phyloP scores from a whole-genome alignment of 2,797 vertebrate genomes.

The Etheostoma perlongum region DNA sequence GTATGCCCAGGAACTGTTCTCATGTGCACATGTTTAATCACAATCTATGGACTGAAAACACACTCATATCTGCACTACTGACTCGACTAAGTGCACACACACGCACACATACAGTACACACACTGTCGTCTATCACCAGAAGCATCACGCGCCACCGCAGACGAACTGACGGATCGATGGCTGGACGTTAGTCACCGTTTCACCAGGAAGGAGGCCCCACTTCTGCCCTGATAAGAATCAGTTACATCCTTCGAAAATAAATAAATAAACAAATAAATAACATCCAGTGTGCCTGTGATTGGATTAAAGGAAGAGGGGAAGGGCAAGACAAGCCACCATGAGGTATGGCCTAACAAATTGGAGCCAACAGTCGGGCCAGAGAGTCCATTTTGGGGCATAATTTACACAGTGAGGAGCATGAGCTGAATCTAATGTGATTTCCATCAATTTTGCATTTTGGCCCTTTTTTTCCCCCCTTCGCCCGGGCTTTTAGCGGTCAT shows the following conservation, averaged over 20 bases:
- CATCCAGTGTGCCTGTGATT: constrained; percentile 81
- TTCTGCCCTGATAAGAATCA: constrained; percentile 82
- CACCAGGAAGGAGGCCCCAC: constrained; percentile 80
- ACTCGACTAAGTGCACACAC: constrained; percentile 26
- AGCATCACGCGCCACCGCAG: constrained; percentile 73
- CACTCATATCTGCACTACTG: constrained; percentile 28
- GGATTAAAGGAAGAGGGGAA: constrained; percentile 81
- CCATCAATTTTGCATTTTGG: constrained; percentile 82
- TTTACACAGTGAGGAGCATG: constrained; percentile 83
- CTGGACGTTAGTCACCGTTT: constrained; percentile 83
- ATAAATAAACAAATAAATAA: constrained; percentile 89
- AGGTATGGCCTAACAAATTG: constrained; percentile 83
- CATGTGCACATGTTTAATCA: background rate
- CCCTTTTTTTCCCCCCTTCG: constrained; percentile 46
- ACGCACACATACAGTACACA: constrained; percentile 25
- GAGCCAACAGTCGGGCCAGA: constrained; percentile 79
- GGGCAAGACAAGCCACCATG: constrained; percentile 74
- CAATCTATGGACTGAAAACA: constrained; percentile 10
- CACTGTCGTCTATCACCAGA: constrained; percentile 66
- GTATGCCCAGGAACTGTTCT: background rate
- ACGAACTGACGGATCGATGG: constrained; percentile 79
- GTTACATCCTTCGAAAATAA: constrained; percentile 83
- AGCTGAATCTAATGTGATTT: constrained; percentile 83
- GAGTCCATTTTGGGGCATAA: constrained; percentile 84
- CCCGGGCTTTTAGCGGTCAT: constrained; percentile 78